Conservation (phyloP, 2,113 vertebrate genomes). For the Microcebus griseorufus region DNA sequence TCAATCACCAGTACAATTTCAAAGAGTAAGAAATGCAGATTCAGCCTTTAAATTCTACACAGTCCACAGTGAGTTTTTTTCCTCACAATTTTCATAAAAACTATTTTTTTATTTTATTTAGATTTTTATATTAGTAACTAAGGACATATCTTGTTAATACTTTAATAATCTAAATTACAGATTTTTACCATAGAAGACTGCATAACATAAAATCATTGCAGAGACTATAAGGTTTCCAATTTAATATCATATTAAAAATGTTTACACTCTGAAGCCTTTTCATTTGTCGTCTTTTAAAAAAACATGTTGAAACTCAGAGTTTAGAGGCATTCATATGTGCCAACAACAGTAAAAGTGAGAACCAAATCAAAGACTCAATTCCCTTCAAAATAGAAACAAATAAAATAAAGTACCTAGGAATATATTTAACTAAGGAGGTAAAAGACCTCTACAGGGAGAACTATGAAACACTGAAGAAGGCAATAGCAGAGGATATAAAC, state of each 20-base stretch:
- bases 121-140: neutral
- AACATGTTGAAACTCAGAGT: neutral
- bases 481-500: too few species aligned
- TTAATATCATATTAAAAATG: neutral
- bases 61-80: neutral
- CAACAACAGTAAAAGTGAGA: too few species aligned
- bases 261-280: neutral
- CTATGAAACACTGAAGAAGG: too few species aligned
- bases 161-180: neutral
- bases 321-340: neutral
- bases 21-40: neutral
- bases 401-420: too few species aligned
- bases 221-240: neutral
- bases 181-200: neutral
- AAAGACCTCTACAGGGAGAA: too few species aligned
- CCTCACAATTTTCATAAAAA: neutral
- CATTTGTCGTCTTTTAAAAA: neutral
- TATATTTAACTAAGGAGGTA: too few species aligned
- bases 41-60: neutral
- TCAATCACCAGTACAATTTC: neutral
- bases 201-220: neutral
- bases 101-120: neutral
- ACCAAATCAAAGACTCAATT: too few species aligned
- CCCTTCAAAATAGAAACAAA: too few species aligned
- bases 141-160: neutral